Percentiles rank a stretch among this genome's conserved stretches.
phyloP scores from a whole-genome alignment of 2,113 vertebrate species.

The Zapornia atra region DNA sequence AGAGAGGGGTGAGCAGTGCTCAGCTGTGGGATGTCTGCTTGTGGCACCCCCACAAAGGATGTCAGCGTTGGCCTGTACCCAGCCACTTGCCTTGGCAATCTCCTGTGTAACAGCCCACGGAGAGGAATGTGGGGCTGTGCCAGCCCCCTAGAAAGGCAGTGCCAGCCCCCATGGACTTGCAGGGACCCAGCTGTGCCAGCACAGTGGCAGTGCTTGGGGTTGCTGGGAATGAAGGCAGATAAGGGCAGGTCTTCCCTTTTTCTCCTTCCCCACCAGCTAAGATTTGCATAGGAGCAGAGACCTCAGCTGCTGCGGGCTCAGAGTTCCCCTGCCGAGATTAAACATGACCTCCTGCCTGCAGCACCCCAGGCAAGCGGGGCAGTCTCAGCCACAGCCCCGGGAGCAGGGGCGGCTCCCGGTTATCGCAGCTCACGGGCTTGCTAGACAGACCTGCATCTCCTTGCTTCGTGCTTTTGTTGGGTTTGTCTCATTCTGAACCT shows the following conservation, averaged over 20 bases:
- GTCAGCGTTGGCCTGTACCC: background rate
- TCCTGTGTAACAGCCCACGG: background rate
- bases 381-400: background rate
- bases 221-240: background rate
- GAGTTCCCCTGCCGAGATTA: background rate
- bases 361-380: background rate
- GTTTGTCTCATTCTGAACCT: background rate
- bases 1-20: background rate
- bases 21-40: background rate
- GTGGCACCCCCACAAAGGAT: background rate
- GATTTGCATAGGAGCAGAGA: background rate
- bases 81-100: background rate
- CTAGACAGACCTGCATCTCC: background rate
- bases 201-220: fast-evolving
- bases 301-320: background rate
- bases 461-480: background rate
- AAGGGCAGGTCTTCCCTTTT: background rate
- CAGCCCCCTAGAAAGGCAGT: background rate
- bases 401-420: background rate
- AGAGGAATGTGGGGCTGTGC: background rate
- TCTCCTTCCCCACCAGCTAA: background rate
- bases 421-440: background rate
- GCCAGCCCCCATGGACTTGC: fast-evolving
- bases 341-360: background rate
- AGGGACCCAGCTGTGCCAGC: background rate